Conservation (phyloP, 2,888 invertebrate genomes). For the Eupithecia pulchellata region DNA sequence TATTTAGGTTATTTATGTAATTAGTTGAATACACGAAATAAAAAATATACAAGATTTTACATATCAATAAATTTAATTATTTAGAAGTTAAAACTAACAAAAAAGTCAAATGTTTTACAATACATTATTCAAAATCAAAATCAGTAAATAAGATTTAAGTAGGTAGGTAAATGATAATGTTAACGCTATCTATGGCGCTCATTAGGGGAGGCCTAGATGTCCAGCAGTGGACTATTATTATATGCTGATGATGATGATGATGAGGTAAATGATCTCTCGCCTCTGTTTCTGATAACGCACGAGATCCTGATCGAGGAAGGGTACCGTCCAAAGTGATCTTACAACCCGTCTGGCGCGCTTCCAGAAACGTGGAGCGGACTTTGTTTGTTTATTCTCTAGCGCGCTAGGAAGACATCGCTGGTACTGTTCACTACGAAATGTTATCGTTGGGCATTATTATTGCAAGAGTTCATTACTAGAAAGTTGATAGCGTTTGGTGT, state of each 20-base stretch:
- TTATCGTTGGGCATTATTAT: background rate
- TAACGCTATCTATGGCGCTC: too few species aligned
- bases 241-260: too few species aligned
- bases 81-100: too few species aligned
- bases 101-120: too few species aligned
- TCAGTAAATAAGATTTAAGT: too few species aligned
- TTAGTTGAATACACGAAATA: background rate
- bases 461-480: background rate
- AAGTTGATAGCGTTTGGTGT: too few species aligned
- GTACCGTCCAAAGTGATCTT: background rate
- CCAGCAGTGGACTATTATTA: too few species aligned
- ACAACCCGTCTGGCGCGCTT: constrained; percentile 21
- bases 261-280: constrained; percentile 1
- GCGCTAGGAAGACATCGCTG: background rate
- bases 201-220: too few species aligned
- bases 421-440: background rate
- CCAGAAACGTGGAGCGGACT: constrained; percentile 24
- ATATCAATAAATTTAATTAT: too few species aligned
- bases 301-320: background rate
- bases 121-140: too few species aligned
- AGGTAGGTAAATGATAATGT: too few species aligned
- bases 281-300: background rate
- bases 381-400: constrained; percentile 18
- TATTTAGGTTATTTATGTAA: background rate
- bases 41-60: background rate